Evolutionary conservation across 2,797 vertebrate species (phyloP).

Genomic region (Lutjanus campechanus): DNA sequence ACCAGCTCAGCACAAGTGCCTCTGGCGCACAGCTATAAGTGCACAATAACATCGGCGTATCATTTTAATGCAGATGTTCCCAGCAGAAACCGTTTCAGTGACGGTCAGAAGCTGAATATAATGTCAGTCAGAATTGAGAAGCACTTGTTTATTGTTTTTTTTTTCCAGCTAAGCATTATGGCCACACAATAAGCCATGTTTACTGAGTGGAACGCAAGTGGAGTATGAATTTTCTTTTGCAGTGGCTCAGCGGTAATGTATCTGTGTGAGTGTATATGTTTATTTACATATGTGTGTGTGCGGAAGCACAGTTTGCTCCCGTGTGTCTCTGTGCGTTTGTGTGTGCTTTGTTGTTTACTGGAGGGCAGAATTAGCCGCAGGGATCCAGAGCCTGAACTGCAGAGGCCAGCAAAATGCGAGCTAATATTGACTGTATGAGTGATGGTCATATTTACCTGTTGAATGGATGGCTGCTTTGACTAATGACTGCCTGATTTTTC

Average conservation of each 20-base stretch:
- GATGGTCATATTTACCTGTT: slow-evolving; percentile 82
- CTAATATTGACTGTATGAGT: slow-evolving; percentile 76
- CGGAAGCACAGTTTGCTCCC: neutral
- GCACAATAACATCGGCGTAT: slow-evolving; percentile 78
- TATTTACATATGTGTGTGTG: neutral
- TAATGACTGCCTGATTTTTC: slow-evolving; percentile 74
- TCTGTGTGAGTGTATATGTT: neutral
- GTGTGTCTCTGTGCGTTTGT: neutral
- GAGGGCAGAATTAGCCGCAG: slow-evolving; percentile 27
- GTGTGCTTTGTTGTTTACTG: slow-evolving; percentile 30
- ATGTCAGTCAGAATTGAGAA: slow-evolving; percentile 15
- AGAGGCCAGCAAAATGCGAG: slow-evolving; percentile 45
- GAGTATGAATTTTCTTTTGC: neutral
- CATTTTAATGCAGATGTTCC: slow-evolving; percentile 74
- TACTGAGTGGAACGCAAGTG: slow-evolving; percentile 1
- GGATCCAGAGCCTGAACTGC: neutral
- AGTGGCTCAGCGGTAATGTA: slow-evolving; percentile 22
- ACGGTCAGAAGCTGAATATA: neutral
- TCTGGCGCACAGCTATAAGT: slow-evolving; percentile 58
- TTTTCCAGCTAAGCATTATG: slow-evolving; percentile 3
- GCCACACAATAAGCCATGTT: neutral
- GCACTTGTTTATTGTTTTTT: slow-evolving; percentile 24
- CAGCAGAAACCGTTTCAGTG: neutral
- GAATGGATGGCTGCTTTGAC: slow-evolving; percentile 79
- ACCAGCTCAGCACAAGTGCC: slow-evolving; percentile 53